Evolutionary conservation across 2,113 vertebrate species (phyloP).

Genomic region (Zosterops hypoxanthus): DNA sequence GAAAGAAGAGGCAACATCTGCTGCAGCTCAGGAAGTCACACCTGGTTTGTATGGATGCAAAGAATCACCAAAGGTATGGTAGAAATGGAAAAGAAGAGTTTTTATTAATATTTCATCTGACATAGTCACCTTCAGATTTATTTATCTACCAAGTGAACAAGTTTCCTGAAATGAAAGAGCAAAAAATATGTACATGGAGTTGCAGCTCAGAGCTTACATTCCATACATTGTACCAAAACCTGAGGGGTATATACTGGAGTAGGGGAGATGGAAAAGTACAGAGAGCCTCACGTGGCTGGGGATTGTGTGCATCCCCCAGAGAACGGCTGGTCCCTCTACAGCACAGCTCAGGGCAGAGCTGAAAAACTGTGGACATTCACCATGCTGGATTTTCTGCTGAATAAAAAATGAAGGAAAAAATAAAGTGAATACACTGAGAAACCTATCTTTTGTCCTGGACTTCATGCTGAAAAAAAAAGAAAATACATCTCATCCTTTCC

Average conservation of each 20-base stretch:
- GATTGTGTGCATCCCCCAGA: not conserved
- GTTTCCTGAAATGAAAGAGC: not conserved
- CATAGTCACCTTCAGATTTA: not conserved
- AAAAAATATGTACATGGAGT: rapidly evolving
- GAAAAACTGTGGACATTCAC: not conserved
- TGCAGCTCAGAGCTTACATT: not conserved
- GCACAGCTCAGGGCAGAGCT: not conserved
- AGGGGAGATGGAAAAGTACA: not conserved
- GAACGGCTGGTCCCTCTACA: not conserved
- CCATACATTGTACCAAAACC: not conserved
- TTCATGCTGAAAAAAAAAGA: not conserved
- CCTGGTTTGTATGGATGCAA: not conserved
- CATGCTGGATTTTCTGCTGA: not conserved
- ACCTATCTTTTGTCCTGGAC: not conserved
- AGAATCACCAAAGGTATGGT: not conserved
- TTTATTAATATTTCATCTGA: not conserved
- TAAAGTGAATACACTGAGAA: not conserved
- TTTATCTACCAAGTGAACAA: not conserved
- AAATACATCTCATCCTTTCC: not conserved
- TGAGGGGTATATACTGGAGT: not conserved
- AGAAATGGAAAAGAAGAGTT: not conserved
- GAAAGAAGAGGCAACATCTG: not conserved
- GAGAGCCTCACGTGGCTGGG: not conserved
- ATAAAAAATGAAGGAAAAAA: not conserved
- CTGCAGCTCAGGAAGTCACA: not conserved